These are phyloP conservation scores for Pemphigus obesinymphae DNA, from an alignment of 1,140 invertebrate species.

Conservation along the genomic window DNA sequence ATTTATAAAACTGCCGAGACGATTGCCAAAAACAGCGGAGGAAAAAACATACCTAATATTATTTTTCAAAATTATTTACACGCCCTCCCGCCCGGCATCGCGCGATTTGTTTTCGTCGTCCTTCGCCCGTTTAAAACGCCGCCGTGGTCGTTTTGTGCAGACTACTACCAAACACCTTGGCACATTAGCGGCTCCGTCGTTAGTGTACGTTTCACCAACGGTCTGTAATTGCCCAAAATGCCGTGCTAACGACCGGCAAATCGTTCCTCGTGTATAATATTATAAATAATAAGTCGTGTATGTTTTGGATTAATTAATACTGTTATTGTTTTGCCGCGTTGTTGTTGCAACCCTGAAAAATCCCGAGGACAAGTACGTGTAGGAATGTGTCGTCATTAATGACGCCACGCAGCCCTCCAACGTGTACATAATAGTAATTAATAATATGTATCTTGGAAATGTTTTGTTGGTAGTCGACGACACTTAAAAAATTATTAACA, in stretches of 20 bases:
- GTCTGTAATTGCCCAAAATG: background rate
- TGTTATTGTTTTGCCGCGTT: background rate
- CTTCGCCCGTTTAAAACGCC: background rate
- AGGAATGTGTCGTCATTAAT: constrained; percentile 1
- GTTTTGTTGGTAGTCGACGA: background rate
- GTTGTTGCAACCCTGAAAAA: background rate
- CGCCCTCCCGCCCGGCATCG: background rate
- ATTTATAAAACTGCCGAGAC: constrained; percentile 1
- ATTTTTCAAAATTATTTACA: background rate
- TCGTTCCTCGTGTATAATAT: background rate
- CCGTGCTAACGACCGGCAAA: background rate
- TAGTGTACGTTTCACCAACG: background rate
- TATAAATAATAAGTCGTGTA: too few species aligned
- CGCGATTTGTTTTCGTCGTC: background rate
- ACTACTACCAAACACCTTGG: background rate
- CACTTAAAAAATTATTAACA: constrained; percentile 16
- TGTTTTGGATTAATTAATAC: constrained; percentile 1
- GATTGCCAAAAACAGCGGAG: constrained; percentile 4
- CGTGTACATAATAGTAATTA: constrained; percentile 8
- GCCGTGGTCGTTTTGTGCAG: background rate
- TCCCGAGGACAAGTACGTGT: background rate
- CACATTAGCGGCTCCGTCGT: constrained; percentile 3
- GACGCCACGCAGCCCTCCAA: background rate
- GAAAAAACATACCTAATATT: background rate
- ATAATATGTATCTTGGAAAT: constrained; percentile 1